Base-by-base conservation (phyloP, 2,113 vertebrate species). In the Urocitellus parryii region DNA sequence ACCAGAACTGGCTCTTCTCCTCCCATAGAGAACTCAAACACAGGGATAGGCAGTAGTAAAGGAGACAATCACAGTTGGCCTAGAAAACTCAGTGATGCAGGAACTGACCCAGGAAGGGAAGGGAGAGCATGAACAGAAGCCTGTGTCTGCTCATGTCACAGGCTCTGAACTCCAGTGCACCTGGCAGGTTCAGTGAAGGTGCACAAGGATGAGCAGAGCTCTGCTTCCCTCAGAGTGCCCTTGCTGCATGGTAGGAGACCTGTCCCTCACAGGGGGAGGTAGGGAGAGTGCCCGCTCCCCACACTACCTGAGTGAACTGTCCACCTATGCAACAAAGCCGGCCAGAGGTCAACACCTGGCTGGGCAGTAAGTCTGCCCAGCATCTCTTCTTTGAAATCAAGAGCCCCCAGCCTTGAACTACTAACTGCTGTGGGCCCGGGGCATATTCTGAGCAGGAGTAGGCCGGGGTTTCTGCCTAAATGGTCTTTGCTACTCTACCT, bases 191-290 rank as follows among this genome's bases (percentile, higher is more conserved):
- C 24, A 27, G 39, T 18, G 53, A n/a, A 65, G 11, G 16, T 25
- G 4, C 8, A 3, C 11, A 5, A 16, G 34, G 4, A 63, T 4
- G 12, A 20, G 48, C 48, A 1, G 84, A 29, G 27, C 42, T 18
- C 61, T 45, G 32, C 73, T 74, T 67, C 42, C 25, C 22, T 67
- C 34, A 11, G n/a, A 32, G 37, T 67, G 63, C 27, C 68, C 84
- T 8, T 0, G 4, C 45, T 18, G 34, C 13, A 0, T 4, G 17
- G 22, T 1, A 27, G 18, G 56, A 74, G 34, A 32, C 12, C 7
- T 17, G 18, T 20, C 45, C 74, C 17, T 18, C 51, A 2, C 0
- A 4, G 9, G 5, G 10, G 4, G 25, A 34, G 22, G 22, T 61
- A 34, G 53, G 16, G n/a, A 39, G 58, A 22, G 14, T 29, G 32